Base-by-base conservation (phyloP, 2,797 vertebrate genomes). In the Protosalanx chinensis region DNA sequence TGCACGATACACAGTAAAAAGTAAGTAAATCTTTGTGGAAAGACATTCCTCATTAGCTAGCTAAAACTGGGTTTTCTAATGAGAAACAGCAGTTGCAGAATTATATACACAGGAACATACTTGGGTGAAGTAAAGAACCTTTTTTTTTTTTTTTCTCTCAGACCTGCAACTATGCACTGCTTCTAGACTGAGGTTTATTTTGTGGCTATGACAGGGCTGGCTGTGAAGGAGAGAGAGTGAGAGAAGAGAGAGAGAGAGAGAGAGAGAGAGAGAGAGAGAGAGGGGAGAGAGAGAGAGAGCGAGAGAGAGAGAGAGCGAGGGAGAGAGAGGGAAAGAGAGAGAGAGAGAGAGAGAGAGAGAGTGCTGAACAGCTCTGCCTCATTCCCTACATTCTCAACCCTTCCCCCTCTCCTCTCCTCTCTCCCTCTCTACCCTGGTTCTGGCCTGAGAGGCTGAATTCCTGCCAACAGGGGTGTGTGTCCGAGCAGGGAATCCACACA, bases 361-460 rank as follows among this genome's bases (percentile, higher is more conserved):
- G 37, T 2, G 16, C 4, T 27, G 37, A 66, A 76, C 69, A 77
- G 78, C 75, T 84, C 77, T 81, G 72, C 80, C 77, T 87, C 84
- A 84, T 87, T 85, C 80, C 70, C 80, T 71, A 67, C 80, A 85
- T 89, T 86, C 85, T 78, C 74, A 37, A 68, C 78, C 78, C 74
- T 75, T 58, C 59, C 51, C 49, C 35, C 20, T 70, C 70, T 58
- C 61, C 65, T 23, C 2, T 57, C 41, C 58, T 71, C 41, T 62
- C 12, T 49, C 53, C 23, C 30, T 68, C 66, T 60, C 68, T 70
- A 35, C 15, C 57, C 61, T 30, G 73, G 74, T 70, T 70, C 67
- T 64, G 46, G 69, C 64, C 74, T n/a, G 67, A 67, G 67, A 64
- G 68, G 61, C 73, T 68, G 80, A 74, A 83, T 87, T 88, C 82